A percentile compares a stretch with the other conserved stretches of the same genome.
Evolutionary conservation across 2,113 vertebrate genomes (phyloP).

Genomic region (Chaenogobius annularis): DNA sequence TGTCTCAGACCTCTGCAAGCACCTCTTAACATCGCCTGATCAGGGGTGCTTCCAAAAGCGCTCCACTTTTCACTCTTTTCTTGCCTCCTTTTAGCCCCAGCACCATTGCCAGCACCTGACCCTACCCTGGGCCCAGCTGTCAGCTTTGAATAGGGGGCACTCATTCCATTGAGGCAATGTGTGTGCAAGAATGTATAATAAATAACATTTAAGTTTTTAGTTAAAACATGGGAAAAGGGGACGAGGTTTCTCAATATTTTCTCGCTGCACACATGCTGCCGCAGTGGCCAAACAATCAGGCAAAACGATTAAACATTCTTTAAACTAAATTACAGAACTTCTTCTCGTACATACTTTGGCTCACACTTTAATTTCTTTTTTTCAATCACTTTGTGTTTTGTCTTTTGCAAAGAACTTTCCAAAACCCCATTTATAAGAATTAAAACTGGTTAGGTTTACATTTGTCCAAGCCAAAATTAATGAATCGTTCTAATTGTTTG

Average conservation of each 20-base stretch:
- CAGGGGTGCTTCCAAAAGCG: slow-evolving; percentile 58
- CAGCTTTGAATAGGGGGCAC: neutral
- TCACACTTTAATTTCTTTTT: too few species aligned
- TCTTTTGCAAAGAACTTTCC: too few species aligned
- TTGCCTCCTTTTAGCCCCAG: slow-evolving; percentile 25
- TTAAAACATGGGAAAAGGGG: slow-evolving; percentile 16
- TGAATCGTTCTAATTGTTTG: too few species aligned
- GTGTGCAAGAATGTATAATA: neutral
- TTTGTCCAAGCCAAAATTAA: too few species aligned
- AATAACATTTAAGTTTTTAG: too few species aligned
- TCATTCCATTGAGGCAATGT: neutral
- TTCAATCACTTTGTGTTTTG: too few species aligned
- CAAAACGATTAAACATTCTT: too few species aligned
- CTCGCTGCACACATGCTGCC: neutral
- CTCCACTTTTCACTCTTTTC: slow-evolving; percentile 60
- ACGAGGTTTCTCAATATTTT: neutral
- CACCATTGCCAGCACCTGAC: slow-evolving; percentile 15
- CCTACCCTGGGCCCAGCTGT: slow-evolving; percentile 2
- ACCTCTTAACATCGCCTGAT: slow-evolving; percentile 62
- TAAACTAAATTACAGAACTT: too few species aligned
- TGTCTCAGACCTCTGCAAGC: slow-evolving; percentile 66
- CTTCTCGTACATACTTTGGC: too few species aligned
- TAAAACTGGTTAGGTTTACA: too few species aligned
- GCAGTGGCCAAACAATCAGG: neutral
- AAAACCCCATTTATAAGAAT: too few species aligned